Evolutionary conservation across 2,888 invertebrate species (phyloP), one percentile per base, ranked within the genome.

Genomic region (Nemotelus pantherinus): DNA sequence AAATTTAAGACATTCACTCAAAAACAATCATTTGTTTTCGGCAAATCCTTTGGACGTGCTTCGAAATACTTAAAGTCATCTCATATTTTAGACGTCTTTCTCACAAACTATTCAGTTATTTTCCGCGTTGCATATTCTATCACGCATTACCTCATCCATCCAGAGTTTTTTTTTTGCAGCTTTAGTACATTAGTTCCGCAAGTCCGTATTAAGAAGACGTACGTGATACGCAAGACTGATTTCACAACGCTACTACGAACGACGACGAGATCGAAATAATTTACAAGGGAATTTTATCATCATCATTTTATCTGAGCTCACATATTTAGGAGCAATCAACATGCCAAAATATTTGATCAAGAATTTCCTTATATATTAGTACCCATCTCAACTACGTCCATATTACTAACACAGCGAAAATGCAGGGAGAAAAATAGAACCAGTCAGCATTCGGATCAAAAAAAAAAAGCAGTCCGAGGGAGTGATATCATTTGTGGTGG

Each of bases 161-260:
- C 25, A 25, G 25, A 25, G 25, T 25, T 25, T 25, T 25, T 25
- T 25, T 25, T 25, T 63, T 63, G 44, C 74, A 63, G 63, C 41
- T 63, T 74, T 74, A 74, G 63, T 10, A 39, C 74, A 60, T 74
- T 74, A 74, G 74, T 74, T 63, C 60, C 10, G 47, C 63, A 44
- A 63, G 74, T 60, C 48, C 74, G n/a, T 45, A 50, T 55, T 48
- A 74, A 74, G 63, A 48, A 74, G 45, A 48, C 9, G 60, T 47
- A 74, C 74, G 74, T 74, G 74, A 74, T 63, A 74, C 43, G 74
- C 60, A 74, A 74, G 74, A 74, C 50, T 74, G 74, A 74, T 74
- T 74, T 60, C 63, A 25, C 25, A 25, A 25, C 25, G 25, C 25
- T 25, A 25, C 25, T 25, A 25, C 25, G 25, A 10, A 3, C 48